A percentile compares a stretch with the other conserved stretches of the same genome.
Evolutionary conservation across 1,140 invertebrate genomes (phyloP).

Genomic region (Ctenoplectra terminalis): DNA sequence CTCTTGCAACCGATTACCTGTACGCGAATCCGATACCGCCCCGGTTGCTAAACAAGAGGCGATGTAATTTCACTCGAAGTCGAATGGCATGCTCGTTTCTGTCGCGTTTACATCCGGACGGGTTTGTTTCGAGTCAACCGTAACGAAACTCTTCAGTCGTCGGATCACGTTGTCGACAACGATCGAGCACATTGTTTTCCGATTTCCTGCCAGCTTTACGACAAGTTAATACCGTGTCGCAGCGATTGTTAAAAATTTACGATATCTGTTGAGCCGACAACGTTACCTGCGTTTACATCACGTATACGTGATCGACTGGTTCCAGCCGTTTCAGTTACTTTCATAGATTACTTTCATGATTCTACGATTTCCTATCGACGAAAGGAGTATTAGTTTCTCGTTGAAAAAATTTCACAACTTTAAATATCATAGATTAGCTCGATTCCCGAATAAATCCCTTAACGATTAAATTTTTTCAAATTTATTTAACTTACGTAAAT

Average conservation of each 20-base stretch:
- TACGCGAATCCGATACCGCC: conserved; percentile 50
- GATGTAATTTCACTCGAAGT: conserved; percentile 36
- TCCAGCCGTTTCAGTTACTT: too few species aligned
- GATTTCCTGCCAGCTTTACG: conserved; percentile 19
- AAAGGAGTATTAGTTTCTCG: too few species aligned
- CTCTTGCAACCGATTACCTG: conserved; percentile 65
- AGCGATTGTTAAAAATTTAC: conserved; percentile 25
- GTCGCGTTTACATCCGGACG: not conserved
- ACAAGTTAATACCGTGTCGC: conserved; percentile 6
- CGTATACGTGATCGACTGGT: not conserved
- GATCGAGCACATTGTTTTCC: conserved; percentile 29
- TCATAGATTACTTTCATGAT: too few species aligned
- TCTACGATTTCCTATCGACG: not conserved
- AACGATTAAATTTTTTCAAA: too few species aligned
- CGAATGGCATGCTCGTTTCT: conserved; percentile 3
- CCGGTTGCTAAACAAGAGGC: not conserved
- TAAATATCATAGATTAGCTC: too few species aligned
- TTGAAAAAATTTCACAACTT: too few species aligned
- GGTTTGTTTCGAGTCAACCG: too few species aligned
- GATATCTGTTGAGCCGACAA: conserved; percentile 12
- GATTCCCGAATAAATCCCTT: too few species aligned
- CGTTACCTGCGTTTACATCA: not conserved
- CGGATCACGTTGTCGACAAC: conserved; percentile 12
- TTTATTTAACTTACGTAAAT: too few species aligned
- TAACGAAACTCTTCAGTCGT: conserved; percentile 6